Percentiles rank a stretch among this genome's conserved stretches.
phyloP scores from a whole-genome alignment of 2,888 invertebrate species.

The Hyalella azteca region DNA sequence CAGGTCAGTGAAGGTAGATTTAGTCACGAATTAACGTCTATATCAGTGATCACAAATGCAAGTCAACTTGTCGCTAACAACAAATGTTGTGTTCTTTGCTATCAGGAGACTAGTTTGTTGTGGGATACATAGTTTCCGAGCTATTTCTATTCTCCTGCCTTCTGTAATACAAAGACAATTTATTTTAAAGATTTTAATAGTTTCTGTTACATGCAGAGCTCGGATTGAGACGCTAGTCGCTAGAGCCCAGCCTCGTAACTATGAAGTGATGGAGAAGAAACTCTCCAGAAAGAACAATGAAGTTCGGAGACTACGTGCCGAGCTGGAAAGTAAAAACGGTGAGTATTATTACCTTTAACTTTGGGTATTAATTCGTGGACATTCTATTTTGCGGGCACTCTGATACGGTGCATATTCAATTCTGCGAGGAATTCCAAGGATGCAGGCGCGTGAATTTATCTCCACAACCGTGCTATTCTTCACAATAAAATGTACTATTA shows the following conservation, averaged over 20 bases:
- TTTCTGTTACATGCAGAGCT: background rate
- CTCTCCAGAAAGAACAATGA: background rate
- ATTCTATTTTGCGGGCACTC: no score
- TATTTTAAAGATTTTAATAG: background rate
- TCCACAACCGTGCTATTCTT: no score
- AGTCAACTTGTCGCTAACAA: background rate
- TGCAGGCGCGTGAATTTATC: no score
- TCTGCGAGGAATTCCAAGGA: no score
- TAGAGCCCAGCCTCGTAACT: background rate
- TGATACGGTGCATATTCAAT: no score
- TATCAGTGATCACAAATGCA: background rate
- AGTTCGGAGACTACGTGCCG: background rate
- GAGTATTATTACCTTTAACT: background rate
- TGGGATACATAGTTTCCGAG: background rate
- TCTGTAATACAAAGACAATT: background rate
- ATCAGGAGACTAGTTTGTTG: background rate
- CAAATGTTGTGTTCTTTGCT: background rate
- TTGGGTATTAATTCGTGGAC: no score
- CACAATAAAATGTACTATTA: no score
- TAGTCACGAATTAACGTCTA: background rate
- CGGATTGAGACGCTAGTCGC: background rate
- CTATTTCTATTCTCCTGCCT: background rate
- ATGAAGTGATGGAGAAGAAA: slow-evolving; percentile 10
- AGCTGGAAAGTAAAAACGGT: background rate
- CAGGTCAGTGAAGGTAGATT: background rate